Evolutionary conservation across 2,113 vertebrate species (phyloP).

Genomic region (Sisor rabdophorus): DNA sequence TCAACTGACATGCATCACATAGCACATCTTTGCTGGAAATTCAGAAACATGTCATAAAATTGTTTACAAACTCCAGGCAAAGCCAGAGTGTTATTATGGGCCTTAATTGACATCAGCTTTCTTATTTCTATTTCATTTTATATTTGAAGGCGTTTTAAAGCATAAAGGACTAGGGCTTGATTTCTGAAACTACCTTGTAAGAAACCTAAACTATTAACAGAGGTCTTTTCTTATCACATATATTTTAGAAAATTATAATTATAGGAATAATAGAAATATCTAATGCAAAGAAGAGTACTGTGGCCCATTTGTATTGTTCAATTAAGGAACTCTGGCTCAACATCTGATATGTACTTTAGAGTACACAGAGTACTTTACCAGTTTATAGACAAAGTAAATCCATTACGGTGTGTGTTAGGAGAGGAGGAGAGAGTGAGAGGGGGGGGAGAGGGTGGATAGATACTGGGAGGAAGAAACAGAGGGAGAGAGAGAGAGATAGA

Average conservation of each 20-base stretch:
- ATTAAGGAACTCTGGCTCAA: not conserved
- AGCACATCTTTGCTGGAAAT: not conserved
- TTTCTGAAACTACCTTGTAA: not conserved
- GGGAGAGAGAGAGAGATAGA: too few species aligned
- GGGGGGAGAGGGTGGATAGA: not conserved
- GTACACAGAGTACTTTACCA: not conserved
- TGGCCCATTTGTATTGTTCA: not conserved
- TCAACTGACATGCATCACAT: not conserved
- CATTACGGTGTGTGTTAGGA: not conserved
- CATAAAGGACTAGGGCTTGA: not conserved
- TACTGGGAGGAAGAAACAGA: too few species aligned
- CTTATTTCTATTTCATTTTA: not conserved
- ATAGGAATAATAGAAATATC: not conserved
- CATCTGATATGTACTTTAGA: not conserved
- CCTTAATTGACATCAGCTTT: not conserved
- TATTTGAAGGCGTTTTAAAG: not conserved
- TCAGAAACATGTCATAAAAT: not conserved
- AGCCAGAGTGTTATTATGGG: not conserved
- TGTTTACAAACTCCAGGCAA: not conserved
- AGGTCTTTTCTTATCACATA: not conserved
- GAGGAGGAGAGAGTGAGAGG: too few species aligned
- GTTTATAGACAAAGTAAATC: not conserved
- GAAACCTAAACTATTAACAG: not conserved
- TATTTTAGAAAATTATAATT: not conserved
- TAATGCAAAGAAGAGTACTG: not conserved